These are phyloP conservation scores for Lomographa bimaculata DNA, from an alignment of 2,888 invertebrate species.

Conservation along the genomic window DNA sequence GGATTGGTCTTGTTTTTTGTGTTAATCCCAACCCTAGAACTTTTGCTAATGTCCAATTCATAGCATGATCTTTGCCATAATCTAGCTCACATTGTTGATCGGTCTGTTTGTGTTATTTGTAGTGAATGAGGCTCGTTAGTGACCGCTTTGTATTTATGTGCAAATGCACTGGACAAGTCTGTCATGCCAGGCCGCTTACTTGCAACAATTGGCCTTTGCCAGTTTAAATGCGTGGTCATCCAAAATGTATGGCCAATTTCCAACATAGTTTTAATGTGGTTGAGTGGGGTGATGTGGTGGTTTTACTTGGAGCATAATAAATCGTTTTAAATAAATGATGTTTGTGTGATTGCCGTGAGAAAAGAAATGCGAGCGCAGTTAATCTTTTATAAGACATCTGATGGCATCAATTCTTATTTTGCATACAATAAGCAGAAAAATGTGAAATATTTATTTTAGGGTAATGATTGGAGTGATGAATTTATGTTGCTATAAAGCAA, in stretches of 20 bases:
- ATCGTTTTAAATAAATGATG: slow-evolving; percentile 10
- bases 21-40: slow-evolving; percentile 20
- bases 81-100: slow-evolving; percentile 51
- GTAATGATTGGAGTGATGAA: too few species aligned
- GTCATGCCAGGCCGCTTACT: slow-evolving; percentile 63
- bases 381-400: too few species aligned
- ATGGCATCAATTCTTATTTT: too few species aligned
- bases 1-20: too few species aligned
- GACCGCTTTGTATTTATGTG: slow-evolving; percentile 61
- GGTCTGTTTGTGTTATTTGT: slow-evolving; percentile 47
- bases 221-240: slow-evolving; percentile 26
- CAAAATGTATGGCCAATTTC: slow-evolving; percentile 12
- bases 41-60: slow-evolving; percentile 37
- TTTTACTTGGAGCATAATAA: slow-evolving; percentile 5
- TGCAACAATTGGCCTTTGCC: too few species aligned
- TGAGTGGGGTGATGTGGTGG: slow-evolving; percentile 10
- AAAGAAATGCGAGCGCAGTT: not conserved
- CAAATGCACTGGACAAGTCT: slow-evolving; percentile 48
- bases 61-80: slow-evolving; percentile 43
- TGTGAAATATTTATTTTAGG: too few species aligned
- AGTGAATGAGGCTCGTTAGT: slow-evolving; percentile 77
- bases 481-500: too few species aligned
- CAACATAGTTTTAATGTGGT: slow-evolving; percentile 23
- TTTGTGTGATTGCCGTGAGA: slow-evolving; percentile 1
- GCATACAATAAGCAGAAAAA: too few species aligned